Conservation (phyloP, 2,888 invertebrate species). For the Dioctria rufipes region DNA sequence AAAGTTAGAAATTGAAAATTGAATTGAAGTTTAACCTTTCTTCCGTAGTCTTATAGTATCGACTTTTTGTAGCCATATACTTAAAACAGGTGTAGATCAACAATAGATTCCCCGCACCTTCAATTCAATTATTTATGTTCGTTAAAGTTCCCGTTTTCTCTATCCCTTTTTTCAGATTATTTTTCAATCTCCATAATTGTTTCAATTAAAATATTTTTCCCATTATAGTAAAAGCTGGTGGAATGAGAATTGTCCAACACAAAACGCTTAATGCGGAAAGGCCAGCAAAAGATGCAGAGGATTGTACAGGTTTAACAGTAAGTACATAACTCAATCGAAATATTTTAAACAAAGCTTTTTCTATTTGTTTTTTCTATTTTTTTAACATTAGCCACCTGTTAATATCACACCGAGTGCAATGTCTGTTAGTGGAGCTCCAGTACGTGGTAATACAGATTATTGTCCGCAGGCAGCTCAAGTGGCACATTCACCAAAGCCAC, state of each 20-base stretch:
- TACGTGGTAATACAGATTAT: constrained; percentile 89
- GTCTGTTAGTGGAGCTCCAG: constrained; percentile 84
- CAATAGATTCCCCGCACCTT: no score
- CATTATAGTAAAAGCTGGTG: constrained; percentile 87
- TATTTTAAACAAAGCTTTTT: constrained; percentile 63
- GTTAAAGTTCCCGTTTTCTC: no score
- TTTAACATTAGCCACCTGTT: constrained; percentile 66
- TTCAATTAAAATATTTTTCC: no score
- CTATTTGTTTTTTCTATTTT: constrained; percentile 33
- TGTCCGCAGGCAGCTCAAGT: constrained; percentile 90
- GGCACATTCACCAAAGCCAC: constrained; percentile 86
- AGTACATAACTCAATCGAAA: constrained; percentile 62
- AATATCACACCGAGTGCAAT: constrained; percentile 82
- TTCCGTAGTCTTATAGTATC: no score
- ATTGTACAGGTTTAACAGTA: constrained; percentile 81
- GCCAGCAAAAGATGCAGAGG: constrained; percentile 79
- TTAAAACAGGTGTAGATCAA: no score
- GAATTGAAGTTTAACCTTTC: no score
- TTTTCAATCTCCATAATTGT: no score
- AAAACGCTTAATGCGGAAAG: constrained; percentile 80
- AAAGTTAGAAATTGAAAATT: no score
- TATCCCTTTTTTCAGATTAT: no score
- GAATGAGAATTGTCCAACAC: constrained; percentile 93
- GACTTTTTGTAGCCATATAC: no score
- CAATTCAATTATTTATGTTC: no score